These are phyloP conservation scores for Imbricaverruca yamaguchii DNA, from an alignment of 2,888 invertebrate genomes.

Conservation along the genomic window DNA sequence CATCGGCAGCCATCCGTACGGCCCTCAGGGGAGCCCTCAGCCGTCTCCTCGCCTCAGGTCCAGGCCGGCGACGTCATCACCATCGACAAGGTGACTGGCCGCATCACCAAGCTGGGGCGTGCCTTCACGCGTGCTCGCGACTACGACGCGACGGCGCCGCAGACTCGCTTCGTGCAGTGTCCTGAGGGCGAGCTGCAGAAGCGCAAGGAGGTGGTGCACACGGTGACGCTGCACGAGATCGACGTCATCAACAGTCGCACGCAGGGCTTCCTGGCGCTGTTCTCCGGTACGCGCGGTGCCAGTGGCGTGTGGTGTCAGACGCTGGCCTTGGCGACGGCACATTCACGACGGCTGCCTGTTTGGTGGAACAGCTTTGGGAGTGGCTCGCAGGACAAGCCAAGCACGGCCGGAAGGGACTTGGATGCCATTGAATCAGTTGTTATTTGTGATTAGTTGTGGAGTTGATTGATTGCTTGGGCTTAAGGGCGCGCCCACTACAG, in stretches of 20 bases:
- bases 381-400: no score
- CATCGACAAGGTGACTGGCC: constrained; percentile 97
- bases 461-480: no score
- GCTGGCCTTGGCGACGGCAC: not conserved
- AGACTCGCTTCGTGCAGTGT: constrained; percentile 85
- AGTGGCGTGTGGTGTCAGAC: constrained; percentile 28
- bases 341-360: no score
- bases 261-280: constrained; percentile 93
- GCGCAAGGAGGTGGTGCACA: constrained; percentile 92
- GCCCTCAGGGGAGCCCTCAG: not conserved
- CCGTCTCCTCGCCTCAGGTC: constrained; percentile 46
- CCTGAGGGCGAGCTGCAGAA: constrained; percentile 98
- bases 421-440: no score
- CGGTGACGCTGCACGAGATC: constrained; percentile 96
- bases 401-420: no score
- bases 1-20: no score
- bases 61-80: constrained; percentile 95
- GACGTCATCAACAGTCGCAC: constrained; percentile 98
- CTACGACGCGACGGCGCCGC: constrained; percentile 89
- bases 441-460: no score
- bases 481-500: no score
- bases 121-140: constrained; percentile 94
- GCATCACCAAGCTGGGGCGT: constrained; percentile 79
- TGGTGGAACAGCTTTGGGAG: no score
- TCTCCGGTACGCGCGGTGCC: constrained; percentile 59